Base-by-base conservation (phyloP, 1,140 invertebrate genomes). In the Paraescarpia echinospica region DNA sequence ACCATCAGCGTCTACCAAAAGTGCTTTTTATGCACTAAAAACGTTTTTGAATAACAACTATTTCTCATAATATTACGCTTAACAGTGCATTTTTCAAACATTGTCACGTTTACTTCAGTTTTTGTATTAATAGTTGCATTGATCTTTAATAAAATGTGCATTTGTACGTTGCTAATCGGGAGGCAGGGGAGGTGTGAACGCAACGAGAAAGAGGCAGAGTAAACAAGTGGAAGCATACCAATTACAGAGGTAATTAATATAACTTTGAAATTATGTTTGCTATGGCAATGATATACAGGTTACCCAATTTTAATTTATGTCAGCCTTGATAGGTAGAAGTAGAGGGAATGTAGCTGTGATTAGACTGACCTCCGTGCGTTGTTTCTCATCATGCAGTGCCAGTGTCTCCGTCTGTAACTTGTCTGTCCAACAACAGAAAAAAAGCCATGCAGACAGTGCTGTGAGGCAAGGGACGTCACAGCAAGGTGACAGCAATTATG, bases 351-450 rank as follows among this genome's bases (percentile, higher is more conserved):
- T 92, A 59, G 92, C 18, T 22, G 33, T 33, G 34, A n/a, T 92
- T 51, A 34, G 12, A 35, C 35, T 89, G 93, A 95, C 95, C 94
- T 95, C 95, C 41, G 95, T 94, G 92, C 93, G 94, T 35, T 95
- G 94, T 93, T 95, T 95, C 93, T 95, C 95, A 92, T 95, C 95
- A 59, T 95, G 94, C 89, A 95, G 94, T 41, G 95, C 95, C 51
- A 94, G 91, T 8, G 94, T 95, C 93, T 96, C 95, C 77, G 94
- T 93, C 93, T 95, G 95, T 9, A 96, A 93, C 34, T 94, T 94
- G 94, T 96, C 95, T 96, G 93, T 5, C 93, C 93, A 8, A 18
- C 33, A 34, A 89, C 77, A n/a, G 27, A 34, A 9, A 34, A 22
- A 34, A 41, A 48, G 90, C 34, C 59, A 77, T 77, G 59, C 59